Conservation (phyloP, 2,888 invertebrate species). For the Tachystola acroxantha region DNA sequence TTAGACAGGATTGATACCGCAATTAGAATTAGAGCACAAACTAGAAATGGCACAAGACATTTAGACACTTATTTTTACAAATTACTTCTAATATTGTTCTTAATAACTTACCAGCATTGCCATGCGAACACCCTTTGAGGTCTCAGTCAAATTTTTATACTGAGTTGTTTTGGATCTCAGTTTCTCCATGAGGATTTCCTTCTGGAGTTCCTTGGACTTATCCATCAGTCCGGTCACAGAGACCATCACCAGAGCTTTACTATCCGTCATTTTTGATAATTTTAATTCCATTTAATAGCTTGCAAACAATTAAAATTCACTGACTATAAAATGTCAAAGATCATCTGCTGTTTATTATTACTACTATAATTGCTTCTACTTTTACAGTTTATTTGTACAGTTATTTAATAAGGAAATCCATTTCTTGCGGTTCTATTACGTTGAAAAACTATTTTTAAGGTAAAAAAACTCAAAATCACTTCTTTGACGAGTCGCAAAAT, state of each 20-base stretch:
- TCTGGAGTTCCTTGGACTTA: conserved; percentile 79
- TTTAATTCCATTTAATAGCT: conserved; percentile 5
- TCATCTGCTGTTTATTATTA: conserved; percentile 14
- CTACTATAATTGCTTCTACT: conserved; percentile 1
- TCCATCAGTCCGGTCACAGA: conserved; percentile 50
- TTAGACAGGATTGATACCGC: neutral
- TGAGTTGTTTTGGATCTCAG: conserved; percentile 90
- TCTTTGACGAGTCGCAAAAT: conserved; percentile 26
- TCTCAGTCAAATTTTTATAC: conserved; percentile 89
- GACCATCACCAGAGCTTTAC: conserved; percentile 47
- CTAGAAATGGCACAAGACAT: too few species aligned
- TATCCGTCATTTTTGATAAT: conserved; percentile 51
- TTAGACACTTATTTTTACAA: too few species aligned
- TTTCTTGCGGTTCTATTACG: too few species aligned
- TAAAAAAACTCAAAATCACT: too few species aligned
- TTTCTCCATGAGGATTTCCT: conserved; percentile 95
- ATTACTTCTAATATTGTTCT: too few species aligned
- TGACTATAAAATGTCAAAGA: conserved; percentile 1
- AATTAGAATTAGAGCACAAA: neutral
- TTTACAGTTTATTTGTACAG: too few species aligned
- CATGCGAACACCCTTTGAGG: conserved; percentile 92
- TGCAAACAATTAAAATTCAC: conserved; percentile 13
- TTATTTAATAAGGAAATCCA: too few species aligned
- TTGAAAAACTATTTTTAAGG: too few species aligned
- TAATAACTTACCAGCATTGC: conserved; percentile 88